Evolutionary conservation across 2,113 vertebrate species (phyloP).

Genomic region (Scophthalmus maximus): DNA sequence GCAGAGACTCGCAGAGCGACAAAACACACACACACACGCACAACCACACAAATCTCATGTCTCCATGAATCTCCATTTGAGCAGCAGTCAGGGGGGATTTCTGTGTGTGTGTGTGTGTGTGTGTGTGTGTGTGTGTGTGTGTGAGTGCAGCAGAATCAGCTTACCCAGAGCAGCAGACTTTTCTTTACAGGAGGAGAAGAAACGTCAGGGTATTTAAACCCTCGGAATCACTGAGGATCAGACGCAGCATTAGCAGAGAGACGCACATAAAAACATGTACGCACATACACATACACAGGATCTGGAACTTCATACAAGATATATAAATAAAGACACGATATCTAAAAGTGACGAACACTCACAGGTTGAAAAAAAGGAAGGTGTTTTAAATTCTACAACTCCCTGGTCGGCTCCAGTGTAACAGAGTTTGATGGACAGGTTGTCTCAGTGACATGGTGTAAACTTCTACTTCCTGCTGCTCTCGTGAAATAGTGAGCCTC

Average conservation of each 20-base stretch:
- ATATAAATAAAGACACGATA: constrained; percentile 55
- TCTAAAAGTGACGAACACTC: constrained; percentile 30
- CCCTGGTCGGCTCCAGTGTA: constrained; percentile 56
- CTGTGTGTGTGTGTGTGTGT: not conserved
- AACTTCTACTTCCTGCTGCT: constrained; percentile 76
- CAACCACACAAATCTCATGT: constrained; percentile 15
- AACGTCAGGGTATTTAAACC: no score
- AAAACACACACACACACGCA: not conserved
- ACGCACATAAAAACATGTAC: no score
- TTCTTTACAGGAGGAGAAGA: no score
- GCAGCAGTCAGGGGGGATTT: not conserved
- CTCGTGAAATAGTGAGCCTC: constrained; percentile 65
- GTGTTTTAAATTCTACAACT: constrained; percentile 67
- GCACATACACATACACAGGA: constrained; percentile 1
- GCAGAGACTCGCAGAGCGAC: constrained; percentile 32
- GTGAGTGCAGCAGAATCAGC: not conserved
- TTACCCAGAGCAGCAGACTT: no score
- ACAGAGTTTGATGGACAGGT: constrained; percentile 75
- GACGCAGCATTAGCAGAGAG: no score
- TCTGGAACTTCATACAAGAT: constrained; percentile 41
- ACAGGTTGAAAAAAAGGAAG: constrained; percentile 26
- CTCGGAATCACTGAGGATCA: no score
- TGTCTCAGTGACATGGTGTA: constrained; percentile 77
- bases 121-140: not conserved
- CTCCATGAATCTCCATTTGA: not conserved